Conservation (phyloP, 2,797 vertebrate species). For the Sebastes oblongus region DNA sequence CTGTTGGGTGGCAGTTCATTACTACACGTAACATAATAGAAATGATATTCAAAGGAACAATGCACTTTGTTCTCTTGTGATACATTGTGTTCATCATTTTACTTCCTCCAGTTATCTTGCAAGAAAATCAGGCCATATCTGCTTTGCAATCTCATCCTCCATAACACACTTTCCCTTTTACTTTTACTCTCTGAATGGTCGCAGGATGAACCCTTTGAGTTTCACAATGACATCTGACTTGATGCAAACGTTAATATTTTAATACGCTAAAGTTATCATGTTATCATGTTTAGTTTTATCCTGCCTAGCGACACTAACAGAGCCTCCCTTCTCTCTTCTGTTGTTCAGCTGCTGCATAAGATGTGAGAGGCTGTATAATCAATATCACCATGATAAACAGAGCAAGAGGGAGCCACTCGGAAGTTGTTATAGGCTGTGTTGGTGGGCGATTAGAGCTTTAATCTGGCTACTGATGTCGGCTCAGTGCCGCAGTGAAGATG, state of each 20-base stretch:
- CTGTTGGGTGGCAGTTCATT: conserved; percentile 30
- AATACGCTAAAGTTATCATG: too few species aligned
- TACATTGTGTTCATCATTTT: neutral
- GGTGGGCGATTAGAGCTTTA: conserved; percentile 14
- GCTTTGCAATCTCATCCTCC: neutral
- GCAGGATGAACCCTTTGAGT: neutral
- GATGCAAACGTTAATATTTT: too few species aligned
- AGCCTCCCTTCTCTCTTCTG: neutral
- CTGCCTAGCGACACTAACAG: too few species aligned
- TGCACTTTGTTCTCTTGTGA: conserved; percentile 46
- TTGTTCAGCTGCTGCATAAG: conserved; percentile 10
- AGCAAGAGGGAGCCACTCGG: conserved; percentile 15
- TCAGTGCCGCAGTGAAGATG: conserved; percentile 29
- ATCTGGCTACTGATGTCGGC: conserved; percentile 19
- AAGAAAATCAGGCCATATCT: neutral
- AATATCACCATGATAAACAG: conserved; percentile 27
- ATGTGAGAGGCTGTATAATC: conserved; percentile 20
- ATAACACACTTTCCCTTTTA: neutral
- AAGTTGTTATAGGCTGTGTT: conserved; percentile 1
- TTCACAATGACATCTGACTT: too few species aligned
- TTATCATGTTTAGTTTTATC: too few species aligned
- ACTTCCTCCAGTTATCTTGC: neutral
- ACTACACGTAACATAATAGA: neutral
- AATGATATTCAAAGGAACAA: conserved; percentile 21
- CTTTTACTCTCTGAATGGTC: neutral